phyloP scores from a whole-genome alignment of 2,888 invertebrate species.

The Acronicta leporina region DNA sequence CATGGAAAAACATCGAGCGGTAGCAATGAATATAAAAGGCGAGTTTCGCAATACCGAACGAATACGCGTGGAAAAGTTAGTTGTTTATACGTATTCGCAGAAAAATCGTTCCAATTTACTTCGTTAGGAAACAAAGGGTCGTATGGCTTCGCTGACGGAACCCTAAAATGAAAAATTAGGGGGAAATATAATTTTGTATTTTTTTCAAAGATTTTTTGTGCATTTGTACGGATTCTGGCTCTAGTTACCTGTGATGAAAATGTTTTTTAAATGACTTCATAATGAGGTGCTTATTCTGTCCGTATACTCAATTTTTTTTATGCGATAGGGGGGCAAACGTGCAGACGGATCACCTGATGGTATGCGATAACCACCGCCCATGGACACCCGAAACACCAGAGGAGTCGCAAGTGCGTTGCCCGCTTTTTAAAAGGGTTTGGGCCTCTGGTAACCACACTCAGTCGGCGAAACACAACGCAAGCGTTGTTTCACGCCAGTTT shows the following conservation, averaged over 20 bases:
- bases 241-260: constrained; percentile 23
- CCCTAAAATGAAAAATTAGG: constrained; percentile 27
- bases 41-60: constrained; percentile 9
- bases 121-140: constrained; percentile 24
- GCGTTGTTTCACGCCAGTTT: too few species aligned
- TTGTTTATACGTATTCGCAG: constrained; percentile 8
- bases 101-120: constrained; percentile 26
- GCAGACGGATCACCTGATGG: too few species aligned
- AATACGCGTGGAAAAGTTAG: constrained; percentile 1
- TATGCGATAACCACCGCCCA: too few species aligned
- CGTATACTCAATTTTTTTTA: too few species aligned
- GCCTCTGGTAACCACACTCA: too few species aligned
- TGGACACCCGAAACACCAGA: too few species aligned
- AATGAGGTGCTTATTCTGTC: not conserved
- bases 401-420: too few species aligned
- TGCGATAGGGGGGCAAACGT: too few species aligned
- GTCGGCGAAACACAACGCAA: too few species aligned
- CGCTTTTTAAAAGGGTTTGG: too few species aligned
- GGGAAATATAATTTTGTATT: constrained; percentile 20
- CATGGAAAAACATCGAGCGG: not conserved
- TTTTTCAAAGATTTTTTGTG: constrained; percentile 1
- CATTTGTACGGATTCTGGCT: constrained; percentile 21
- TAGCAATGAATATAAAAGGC: constrained; percentile 4
- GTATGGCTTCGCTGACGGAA: constrained; percentile 26
- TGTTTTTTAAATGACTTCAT: constrained; percentile 3